These are phyloP conservation scores for Enteromius afrohamiltoni DNA, from an alignment of 2,797 vertebrate species.

Conservation along the genomic window DNA sequence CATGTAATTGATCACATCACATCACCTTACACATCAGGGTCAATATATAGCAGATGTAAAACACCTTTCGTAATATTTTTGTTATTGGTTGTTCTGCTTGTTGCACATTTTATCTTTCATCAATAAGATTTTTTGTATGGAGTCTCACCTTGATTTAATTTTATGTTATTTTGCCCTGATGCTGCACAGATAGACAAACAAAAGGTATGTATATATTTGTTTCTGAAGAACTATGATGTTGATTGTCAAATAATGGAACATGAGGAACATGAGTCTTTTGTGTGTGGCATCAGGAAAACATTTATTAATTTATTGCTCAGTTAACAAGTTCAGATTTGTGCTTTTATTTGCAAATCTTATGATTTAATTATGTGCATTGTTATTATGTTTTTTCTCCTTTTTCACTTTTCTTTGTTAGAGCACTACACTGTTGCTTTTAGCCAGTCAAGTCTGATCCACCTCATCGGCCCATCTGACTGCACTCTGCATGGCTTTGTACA, in stretches of 20 bases:
- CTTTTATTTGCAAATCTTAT: neutral
- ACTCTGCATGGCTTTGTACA: conserved; percentile 89
- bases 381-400: conserved; percentile 25
- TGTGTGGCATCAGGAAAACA: neutral
- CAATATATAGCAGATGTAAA: neutral
- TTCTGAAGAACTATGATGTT: neutral
- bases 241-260: neutral
- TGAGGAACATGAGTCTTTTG: neutral
- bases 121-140: neutral
- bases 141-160: conserved; percentile 52
- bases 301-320: neutral
- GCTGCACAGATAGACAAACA: conserved; percentile 77
- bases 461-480: conserved; percentile 94
- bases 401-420: conserved; percentile 72
- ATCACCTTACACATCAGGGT: neutral
- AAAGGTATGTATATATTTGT: conserved; percentile 75
- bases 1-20: neutral
- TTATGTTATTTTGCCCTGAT: conserved; percentile 56
- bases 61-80: neutral
- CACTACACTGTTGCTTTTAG: conserved; percentile 88
- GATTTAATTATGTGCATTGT: neutral
- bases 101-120: neutral
- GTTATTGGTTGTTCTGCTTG: neutral
- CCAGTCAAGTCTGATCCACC: conserved; percentile 94
- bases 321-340: neutral